Conservation (phyloP, 2,888 invertebrate genomes). For the Spilosoma lubricipeda region DNA sequence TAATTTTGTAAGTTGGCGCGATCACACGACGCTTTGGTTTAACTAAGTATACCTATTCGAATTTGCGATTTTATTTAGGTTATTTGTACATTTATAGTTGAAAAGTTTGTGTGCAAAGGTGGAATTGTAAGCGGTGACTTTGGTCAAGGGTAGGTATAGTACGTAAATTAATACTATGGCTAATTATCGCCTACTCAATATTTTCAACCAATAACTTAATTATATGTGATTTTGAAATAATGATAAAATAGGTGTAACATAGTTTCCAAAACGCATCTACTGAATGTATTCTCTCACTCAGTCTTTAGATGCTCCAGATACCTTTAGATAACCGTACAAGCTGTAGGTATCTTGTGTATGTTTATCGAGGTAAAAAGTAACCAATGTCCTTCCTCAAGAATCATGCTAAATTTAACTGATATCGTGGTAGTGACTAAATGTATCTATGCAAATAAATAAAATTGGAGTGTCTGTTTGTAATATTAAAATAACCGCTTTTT, state of each 20-base stretch:
- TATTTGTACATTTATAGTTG: neutral
- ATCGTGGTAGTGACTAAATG: too few species aligned
- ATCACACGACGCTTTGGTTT: conserved; percentile 60
- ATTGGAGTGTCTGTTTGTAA: too few species aligned
- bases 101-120: neutral
- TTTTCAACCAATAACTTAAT: neutral
- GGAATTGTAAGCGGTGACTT: neutral
- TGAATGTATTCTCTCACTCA: neutral
- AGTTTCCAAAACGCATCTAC: neutral
- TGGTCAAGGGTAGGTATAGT: neutral
- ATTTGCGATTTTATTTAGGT: conserved; percentile 19
- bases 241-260: neutral
- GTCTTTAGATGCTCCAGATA: neutral
- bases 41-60: conserved; percentile 29
- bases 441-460: too few species aligned
- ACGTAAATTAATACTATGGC: neutral
- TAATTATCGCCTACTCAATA: neutral
- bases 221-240: neutral
- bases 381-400: too few species aligned
- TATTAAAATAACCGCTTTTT: too few species aligned
- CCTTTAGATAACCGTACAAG: neutral
- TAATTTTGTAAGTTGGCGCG: conserved; percentile 65
- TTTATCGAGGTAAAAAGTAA: too few species aligned
- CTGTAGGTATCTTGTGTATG: too few species aligned
- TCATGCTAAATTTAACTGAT: too few species aligned